These are phyloP conservation scores for Limnephilus marmoratus DNA, from an alignment of 2,888 invertebrate genomes.

Conservation along the genomic window DNA sequence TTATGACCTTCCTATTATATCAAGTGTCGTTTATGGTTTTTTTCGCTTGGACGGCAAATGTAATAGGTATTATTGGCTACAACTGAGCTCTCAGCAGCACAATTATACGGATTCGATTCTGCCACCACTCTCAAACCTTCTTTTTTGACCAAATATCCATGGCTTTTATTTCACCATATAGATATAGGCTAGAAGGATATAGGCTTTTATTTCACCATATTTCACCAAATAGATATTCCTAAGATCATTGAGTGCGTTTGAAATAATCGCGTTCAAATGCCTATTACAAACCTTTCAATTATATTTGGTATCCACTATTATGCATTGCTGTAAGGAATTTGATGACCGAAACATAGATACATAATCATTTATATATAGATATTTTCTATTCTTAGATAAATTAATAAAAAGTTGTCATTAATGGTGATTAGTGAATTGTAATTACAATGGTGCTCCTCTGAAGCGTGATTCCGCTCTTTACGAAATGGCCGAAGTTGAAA, in stretches of 20 bases:
- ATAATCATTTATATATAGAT: neutral
- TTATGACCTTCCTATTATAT: no score
- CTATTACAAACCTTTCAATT: neutral
- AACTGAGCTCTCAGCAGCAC: neutral
- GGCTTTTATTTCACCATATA: neutral
- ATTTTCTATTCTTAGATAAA: neutral
- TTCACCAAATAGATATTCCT: neutral
- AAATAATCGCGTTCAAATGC: neutral
- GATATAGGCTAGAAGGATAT: no score
- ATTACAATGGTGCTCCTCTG: neutral
- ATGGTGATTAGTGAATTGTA: slow-evolving; percentile 10
- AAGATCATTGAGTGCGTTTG: neutral
- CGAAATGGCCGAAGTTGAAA: neutral
- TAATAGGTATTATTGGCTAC: neutral
- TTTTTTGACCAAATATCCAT: neutral
- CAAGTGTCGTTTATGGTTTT: no score
- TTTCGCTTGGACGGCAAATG: no score
- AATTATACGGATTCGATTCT: neutral
- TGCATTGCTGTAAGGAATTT: neutral
- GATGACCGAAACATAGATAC: neutral
- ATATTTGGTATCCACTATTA: neutral
- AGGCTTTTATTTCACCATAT: neutral
- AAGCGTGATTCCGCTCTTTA: neutral
- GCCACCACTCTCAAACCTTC: neutral
- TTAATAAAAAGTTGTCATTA: neutral